Evolutionary conservation across 2,888 invertebrate species (phyloP).

Genomic region (Hirtodrosophila cameraria): DNA sequence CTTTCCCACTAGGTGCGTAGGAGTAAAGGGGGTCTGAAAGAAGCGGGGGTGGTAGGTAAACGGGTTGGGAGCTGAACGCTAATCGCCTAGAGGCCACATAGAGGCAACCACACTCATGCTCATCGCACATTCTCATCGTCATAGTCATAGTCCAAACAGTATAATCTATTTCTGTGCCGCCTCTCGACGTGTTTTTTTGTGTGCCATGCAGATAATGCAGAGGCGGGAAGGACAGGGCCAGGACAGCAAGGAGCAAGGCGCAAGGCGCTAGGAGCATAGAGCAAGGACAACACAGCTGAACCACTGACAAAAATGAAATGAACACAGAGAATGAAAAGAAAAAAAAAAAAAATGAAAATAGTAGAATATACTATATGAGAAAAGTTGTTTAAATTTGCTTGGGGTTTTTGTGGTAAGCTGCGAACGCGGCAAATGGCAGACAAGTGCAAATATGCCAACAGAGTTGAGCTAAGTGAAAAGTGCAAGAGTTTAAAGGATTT

Average conservation of each 20-base stretch:
- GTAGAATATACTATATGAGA: constrained; percentile 11
- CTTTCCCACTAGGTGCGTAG: constrained; percentile 41
- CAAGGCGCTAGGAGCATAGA: no score
- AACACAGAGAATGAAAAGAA: not conserved
- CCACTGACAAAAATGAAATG: not conserved
- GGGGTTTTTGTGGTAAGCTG: constrained; percentile 48
- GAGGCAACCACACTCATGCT: no score
- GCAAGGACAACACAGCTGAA: constrained; percentile 5
- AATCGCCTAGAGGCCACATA: constrained; percentile 67
- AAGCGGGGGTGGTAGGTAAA: not conserved
- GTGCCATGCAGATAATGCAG: constrained; percentile 50
- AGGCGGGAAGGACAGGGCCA: constrained; percentile 24
- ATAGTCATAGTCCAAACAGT: constrained; percentile 67
- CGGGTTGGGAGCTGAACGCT: constrained; percentile 27
- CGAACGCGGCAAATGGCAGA: constrained; percentile 40
- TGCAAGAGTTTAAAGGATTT: constrained; percentile 38
- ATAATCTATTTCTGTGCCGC: constrained; percentile 72
- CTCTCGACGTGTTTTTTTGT: constrained; percentile 38
- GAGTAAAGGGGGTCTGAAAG: no score
- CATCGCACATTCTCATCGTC: no score
- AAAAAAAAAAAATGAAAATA: not conserved
- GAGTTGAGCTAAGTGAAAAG: constrained; percentile 54
- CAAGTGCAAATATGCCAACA: constrained; percentile 64
- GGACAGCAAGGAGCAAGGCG: constrained; percentile 12
- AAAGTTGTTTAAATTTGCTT: constrained; percentile 62